Base-by-base conservation (phyloP, 1,140 invertebrate species). In the Saxidomus purpurata region DNA sequence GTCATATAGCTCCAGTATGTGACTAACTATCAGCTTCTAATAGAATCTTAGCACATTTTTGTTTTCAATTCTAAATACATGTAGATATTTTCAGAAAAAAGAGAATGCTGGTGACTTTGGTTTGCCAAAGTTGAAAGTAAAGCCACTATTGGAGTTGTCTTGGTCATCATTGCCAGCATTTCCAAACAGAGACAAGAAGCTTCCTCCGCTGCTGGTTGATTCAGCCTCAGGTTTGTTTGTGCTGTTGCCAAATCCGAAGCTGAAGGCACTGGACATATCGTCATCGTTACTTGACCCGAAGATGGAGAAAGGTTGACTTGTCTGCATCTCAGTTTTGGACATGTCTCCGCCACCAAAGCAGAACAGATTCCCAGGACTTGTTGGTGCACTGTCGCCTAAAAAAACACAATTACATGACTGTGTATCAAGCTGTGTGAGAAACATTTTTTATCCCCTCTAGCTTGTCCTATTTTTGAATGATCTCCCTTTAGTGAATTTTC, bases 41-140 rank as follows among this genome's bases (percentile, higher is more conserved):
- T n/a, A n/a, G n/a, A n/a, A n/a, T n/a, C n/a, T n/a, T n/a, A n/a
- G n/a, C n/a, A n/a, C n/a, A n/a, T n/a, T n/a, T n/a, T n/a, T n/a
- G n/a, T n/a, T n/a, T n/a, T n/a, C n/a, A n/a, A n/a, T n/a, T n/a
- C n/a, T n/a, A n/a, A n/a, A n/a, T n/a, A n/a, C n/a, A n/a, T n/a
- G n/a, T n/a, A n/a, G n/a, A n/a, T 43, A 8, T 43, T 43, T 15
- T 43, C 43, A 43, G 43, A 71, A 71, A 38, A 71, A 71, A 15
- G 67, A 71, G 25, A 71, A 71, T 2, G 34, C 19, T 36, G 67
- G 67, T 19, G 67, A 71, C 8, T 36, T 38, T 36, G 67, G 34
- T 1, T n/a, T 71, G 31, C 67, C 67, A 40, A 71, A 71, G 34
- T 71, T 71, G 6, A 71, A 71, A 71, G 25, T 71, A 28, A 71